Evolutionary conservation across 2,113 vertebrate species (phyloP), one percentile per base, ranked within the genome.

Genomic region (Limnothrissa miodon): DNA sequence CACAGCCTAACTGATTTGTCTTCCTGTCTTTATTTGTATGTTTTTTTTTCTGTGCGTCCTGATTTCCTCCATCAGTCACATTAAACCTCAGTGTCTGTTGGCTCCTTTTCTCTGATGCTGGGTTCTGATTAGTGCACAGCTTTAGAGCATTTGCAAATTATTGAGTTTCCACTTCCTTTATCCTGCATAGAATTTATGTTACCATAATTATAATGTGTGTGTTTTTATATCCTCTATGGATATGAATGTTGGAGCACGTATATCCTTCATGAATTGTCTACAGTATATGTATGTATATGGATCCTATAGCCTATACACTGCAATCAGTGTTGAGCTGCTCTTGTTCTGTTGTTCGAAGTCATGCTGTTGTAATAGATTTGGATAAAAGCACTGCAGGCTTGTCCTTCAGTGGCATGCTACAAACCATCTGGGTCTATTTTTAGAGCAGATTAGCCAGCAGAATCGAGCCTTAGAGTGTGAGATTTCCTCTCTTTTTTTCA

Each of bases 391-490:
- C 5, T 36, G 66, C 66, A 29, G 39, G 23, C 62, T 66, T 80
- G 81, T 83, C 81, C 81, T 66, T 87, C 81, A 87, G 62, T 84
- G 56, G 7, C 46, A 48, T 70, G 42, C 51, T 74, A 66, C 39
- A 81, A 82, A 56, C 42, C 53, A 59, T 80, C 56, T 79, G 19
- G 70, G 15, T 78, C 66, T 85, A 85, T 85, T 85, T 83, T 79
- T 83, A 81, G 83, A 59, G 51, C 78, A 78, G 86, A 81, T 82
- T 70, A 85, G 74, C 81, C 53, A 81, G 86, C 83, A 81, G 45
- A 87, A 81, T 81, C 29, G 4, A 25, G 56, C 56, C 70, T 78
- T 36, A 79, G 70, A 44, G 42, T 46, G 39, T 5, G 17, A 79
- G 29, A 79, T 78, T 59, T 79, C 48, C 62, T 80, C 53, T 86